Evolutionary conservation across 2,113 vertebrate genomes (phyloP), one percentile per base, ranked within the genome.

Genomic region (Paracanthobrama guichenoti): DNA sequence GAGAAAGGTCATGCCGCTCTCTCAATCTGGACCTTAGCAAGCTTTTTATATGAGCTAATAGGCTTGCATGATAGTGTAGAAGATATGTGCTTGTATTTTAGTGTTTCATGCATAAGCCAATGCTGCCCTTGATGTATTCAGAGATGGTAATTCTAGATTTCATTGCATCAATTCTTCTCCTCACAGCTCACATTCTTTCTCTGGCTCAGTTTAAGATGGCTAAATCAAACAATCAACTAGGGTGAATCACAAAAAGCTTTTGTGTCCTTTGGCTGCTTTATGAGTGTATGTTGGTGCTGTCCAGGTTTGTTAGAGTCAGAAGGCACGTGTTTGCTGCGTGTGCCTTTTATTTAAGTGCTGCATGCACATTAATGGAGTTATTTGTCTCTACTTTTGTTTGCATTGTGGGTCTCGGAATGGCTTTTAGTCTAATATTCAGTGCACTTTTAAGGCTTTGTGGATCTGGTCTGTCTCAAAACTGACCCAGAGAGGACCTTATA

Each of bases 161-260:
- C 79, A 88, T 85, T 81, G 62, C 74, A 80, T 20, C 39, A 87
- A 85, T 88, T 77, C 82, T 79, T 88, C 50, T 78, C 62, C 64
- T 86, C 35, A 24, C 50, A 83, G 73, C 79, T 88, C 82, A 86
- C 72, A 20, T 11, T 62, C 28, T 57, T 78, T 82, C 48, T 57
- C 44, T 82, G 26, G 22, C 67, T 69, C 31, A 11, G 50, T 57
- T 42, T 46, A 64, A n/a, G 77, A 26, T 16, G 20, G 48, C 44
- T 31, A 53, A 39, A 81, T 69, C 24, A 69, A 55, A 42, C 13
- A 28, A 71, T 81, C 48, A 50, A 31, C 26, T 64, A 44, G 13
- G 7, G 13, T 13, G 35, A 64, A 79, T 78, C 26, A 16, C 10
- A 79, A 66, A 79, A 79, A 79, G 42, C 35, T 11, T 64, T 20